phyloP scores from a whole-genome alignment of 30 jellyfish, hydroid and myxozoan genomes.

The Catostylus mosaicus region DNA sequence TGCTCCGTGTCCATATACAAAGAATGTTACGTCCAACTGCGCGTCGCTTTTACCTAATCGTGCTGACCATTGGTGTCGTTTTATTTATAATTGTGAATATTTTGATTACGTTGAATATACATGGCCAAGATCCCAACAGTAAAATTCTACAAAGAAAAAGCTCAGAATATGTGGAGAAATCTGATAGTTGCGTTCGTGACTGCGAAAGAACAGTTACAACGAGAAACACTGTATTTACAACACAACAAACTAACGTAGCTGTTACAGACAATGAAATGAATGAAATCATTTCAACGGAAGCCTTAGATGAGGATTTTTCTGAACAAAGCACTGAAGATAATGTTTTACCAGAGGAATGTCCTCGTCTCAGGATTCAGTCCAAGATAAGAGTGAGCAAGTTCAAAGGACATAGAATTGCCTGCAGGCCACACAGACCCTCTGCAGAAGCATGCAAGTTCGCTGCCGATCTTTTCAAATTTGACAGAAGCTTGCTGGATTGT shows the following conservation, averaged over 20 bases:
- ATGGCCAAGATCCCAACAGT: not conserved
- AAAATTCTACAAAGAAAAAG: not conserved
- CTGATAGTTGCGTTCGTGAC: not conserved
- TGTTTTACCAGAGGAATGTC: constrained; percentile 28
- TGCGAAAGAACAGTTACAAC: not conserved
- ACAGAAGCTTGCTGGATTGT: constrained; percentile 36
- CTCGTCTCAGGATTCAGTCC: not conserved
- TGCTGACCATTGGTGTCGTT: not conserved
- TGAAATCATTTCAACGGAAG: not conserved
- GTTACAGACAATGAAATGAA: not conserved
- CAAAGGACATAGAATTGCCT: constrained; percentile 11
- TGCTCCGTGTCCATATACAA: too few relatives aligned
- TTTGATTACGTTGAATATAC: not conserved
- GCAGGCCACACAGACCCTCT: constrained; percentile 67
- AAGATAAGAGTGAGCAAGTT: not conserved
- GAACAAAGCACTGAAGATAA: not conserved
- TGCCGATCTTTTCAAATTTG: constrained; percentile 30
- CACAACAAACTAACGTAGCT: not conserved
- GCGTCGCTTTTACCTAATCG: not conserved
- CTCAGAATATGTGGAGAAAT: not conserved
- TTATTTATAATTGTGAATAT: not conserved
- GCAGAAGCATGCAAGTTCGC: constrained; percentile 67
- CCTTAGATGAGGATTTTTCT: not conserved
- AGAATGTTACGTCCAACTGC: not conserved
- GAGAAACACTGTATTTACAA: not conserved